Evolutionary conservation across 2,797 vertebrate species (phyloP), one percentile per base, ranked within the genome.

Genomic region (Dallia pectoralis): DNA sequence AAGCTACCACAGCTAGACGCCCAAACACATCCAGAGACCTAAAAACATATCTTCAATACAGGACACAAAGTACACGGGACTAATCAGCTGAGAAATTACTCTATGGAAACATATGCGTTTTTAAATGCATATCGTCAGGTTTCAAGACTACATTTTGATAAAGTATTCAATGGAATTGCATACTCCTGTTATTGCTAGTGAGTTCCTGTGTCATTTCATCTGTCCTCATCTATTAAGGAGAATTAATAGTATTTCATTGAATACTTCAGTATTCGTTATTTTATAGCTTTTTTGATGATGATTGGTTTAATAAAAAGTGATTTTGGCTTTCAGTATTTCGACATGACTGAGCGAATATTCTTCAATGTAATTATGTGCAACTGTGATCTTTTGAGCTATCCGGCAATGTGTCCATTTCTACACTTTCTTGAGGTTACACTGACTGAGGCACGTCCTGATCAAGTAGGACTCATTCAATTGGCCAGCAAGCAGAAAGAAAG

Each of bases 81-180:
- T 93, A 92, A 93, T 93, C 90, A 92, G 87, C 89, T 93, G 86
- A 91, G 89, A 91, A 92, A 92, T 87, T 81, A 90, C 87, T 91
- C 88, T 91, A 92, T 89, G 88, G 87, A 90, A 89, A 85, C 87
- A 85, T 92, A 91, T 78, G 85, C 87, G 85, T 88, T 81, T 91
- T 93, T 92, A 93, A 93, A 92, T 91, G 91, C 87, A 92, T 89
- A 91, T 93, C 90, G 40, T 9, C 40, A 11, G 40, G 90, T 91
- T 90, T 88, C 87, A 93, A 88, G 89, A 82, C 89, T 89, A 90
- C 88, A 90, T 89, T 94, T 93, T 93, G 91, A 91, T 91, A 91
- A 91, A 89, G 85, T 88, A 90, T 89, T 87, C 77, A 87, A 89
- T 78, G 80, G 91, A 93, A 93, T 93, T 92, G 89, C 92, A 89